Evolutionary conservation across 35 echinoderm and acorn worm genomes (phyloP).

Genomic region (Hemicentrotus pulcherrimus): DNA sequence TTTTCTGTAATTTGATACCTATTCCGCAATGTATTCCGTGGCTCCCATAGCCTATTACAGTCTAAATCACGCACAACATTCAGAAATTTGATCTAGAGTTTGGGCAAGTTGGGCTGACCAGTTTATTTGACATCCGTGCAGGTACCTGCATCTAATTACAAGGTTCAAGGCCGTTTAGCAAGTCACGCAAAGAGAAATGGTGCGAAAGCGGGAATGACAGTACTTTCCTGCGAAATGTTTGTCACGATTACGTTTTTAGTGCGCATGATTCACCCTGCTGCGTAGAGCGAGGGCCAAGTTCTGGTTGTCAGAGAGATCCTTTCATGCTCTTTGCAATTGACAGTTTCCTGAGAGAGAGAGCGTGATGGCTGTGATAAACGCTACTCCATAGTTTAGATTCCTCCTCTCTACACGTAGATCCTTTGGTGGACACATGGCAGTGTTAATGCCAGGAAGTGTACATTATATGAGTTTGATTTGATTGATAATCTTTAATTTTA

Average conservation of each 20-base stretch:
- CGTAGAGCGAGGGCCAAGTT: neutral
- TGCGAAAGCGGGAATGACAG: neutral
- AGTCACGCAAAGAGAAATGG: neutral
- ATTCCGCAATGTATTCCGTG: no score
- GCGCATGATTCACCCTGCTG: neutral
- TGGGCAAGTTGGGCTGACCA: neutral
- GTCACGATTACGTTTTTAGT: neutral
- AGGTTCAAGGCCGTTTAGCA: neutral
- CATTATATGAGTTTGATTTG: neutral
- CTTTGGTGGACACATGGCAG: neutral
- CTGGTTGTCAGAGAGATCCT: neutral
- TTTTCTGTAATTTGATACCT: no score
- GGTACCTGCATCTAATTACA: neutral
- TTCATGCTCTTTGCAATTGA: constrained; percentile 1
- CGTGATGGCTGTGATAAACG: neutral
- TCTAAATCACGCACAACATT: neutral
- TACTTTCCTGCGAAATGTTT: constrained; percentile 2
- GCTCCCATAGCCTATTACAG: no score
- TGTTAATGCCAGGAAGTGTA: constrained; percentile 1
- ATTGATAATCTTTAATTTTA: neutral
- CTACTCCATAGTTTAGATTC: neutral
- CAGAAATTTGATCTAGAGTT: neutral
- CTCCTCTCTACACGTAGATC: neutral
- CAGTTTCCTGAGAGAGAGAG: neutral
- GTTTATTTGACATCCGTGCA: neutral